Conservation (phyloP, 2,113 vertebrate genomes). For the Lampris incognitus region DNA sequence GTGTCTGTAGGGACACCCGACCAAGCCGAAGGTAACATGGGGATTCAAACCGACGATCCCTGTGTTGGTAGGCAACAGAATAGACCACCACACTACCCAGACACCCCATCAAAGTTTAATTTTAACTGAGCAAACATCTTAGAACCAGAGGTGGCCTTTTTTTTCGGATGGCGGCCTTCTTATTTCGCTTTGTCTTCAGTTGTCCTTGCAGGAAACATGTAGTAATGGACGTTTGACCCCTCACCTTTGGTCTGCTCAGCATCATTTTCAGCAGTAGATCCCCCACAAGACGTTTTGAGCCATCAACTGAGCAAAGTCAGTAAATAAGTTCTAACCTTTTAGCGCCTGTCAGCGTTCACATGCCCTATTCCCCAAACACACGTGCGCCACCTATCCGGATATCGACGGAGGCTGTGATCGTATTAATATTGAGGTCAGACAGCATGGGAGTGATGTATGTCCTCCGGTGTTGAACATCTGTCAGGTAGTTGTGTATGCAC, state of each 20-base stretch:
- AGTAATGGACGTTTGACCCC: background rate
- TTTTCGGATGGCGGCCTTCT: constrained; percentile 2
- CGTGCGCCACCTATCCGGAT: constrained; percentile 48
- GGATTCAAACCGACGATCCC: no score
- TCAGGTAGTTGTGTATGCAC: constrained; percentile 75
- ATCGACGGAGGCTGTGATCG: constrained; percentile 68
- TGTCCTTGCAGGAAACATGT: background rate
- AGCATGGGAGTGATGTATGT: constrained; percentile 76
- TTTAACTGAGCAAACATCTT: constrained; percentile 10
- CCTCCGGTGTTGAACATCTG: constrained; percentile 73
- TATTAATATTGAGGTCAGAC: constrained; percentile 66
- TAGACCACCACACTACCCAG: no score
- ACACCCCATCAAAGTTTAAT: background rate
- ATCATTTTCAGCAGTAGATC: constrained; percentile 38
- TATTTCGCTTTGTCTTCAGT: background rate
- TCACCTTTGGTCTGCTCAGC: constrained; percentile 33
- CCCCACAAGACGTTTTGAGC: constrained; percentile 49
- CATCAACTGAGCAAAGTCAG: constrained; percentile 44
- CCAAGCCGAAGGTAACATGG: no score
- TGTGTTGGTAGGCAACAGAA: no score
- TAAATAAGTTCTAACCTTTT: constrained; percentile 59
- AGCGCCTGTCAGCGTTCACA: constrained; percentile 46
- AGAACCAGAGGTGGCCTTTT: constrained; percentile 1
- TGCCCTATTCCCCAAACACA: constrained; percentile 50
- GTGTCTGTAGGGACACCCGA: no score